Evolutionary conservation across 2,113 vertebrate species (phyloP).

Genomic region (Motacilla tschutschensis): DNA sequence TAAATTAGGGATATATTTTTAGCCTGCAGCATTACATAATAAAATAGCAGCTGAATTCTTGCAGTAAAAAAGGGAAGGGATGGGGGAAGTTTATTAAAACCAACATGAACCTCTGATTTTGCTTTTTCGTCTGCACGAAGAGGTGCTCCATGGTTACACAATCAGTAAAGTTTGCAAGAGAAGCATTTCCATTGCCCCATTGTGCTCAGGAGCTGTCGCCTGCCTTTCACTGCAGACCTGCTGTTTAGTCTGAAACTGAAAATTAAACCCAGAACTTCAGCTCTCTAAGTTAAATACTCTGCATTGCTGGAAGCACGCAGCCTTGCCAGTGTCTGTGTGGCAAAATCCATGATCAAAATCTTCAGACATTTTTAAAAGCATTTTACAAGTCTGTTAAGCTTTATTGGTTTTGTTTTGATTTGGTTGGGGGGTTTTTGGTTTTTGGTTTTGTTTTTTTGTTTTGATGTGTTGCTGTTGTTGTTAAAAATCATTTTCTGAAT

Average conservation of each 20-base stretch:
- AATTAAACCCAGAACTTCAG: slow-evolving; percentile 67
- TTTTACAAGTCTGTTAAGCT: slow-evolving; percentile 41
- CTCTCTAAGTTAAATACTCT: slow-evolving; percentile 33
- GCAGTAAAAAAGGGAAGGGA: background rate
- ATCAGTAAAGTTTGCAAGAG: slow-evolving; percentile 4
- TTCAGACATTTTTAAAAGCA: slow-evolving; percentile 34
- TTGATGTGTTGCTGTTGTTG: background rate
- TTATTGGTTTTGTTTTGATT: background rate
- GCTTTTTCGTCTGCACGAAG: background rate
- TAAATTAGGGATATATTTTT: slow-evolving; percentile 57
- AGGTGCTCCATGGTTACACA: background rate
- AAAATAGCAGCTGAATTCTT: slow-evolving; percentile 53
- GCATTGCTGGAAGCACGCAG: slow-evolving; percentile 11
- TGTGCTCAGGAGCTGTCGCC: slow-evolving; percentile 22
- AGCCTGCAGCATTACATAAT: slow-evolving; percentile 39
- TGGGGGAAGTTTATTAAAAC: slow-evolving; percentile 9
- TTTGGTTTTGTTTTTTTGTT: background rate
- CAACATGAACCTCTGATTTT: slow-evolving; percentile 1
- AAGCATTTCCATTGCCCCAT: background rate
- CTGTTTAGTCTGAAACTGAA: slow-evolving; percentile 69
- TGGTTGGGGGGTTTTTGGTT: too few species aligned
- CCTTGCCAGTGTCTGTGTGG: slow-evolving; percentile 44
- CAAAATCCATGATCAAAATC: slow-evolving; percentile 30
- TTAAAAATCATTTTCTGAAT: background rate
- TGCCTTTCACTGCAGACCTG: slow-evolving; percentile 46